Percentiles rank a stretch among this genome's conserved stretches.
Conservation (phyloP, 2,797 vertebrate species). For the Aulostomus chinensis region DNA sequence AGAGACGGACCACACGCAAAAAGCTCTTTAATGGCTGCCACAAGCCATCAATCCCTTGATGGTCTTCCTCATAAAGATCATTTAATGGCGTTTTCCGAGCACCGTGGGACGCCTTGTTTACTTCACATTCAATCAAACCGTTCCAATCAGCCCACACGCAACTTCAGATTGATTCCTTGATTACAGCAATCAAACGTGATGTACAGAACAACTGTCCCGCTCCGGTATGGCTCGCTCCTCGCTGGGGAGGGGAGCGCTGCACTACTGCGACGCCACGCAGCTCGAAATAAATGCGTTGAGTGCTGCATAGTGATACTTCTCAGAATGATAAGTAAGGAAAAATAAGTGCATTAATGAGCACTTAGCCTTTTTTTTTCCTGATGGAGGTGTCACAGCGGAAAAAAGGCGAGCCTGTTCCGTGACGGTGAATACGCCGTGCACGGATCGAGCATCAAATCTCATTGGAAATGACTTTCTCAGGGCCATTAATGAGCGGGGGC, state of each 20-base stretch:
- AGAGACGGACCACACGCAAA: background rate
- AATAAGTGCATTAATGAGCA: constrained; percentile 15
- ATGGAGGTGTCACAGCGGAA: background rate
- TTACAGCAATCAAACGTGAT: constrained; percentile 58
- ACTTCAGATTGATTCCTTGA: constrained; percentile 62
- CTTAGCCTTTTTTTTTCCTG: constrained; percentile 5
- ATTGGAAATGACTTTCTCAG: constrained; percentile 59
- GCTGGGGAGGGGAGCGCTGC: constrained; percentile 5
- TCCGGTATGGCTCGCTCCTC: background rate
- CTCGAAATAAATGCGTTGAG: constrained; percentile 18
- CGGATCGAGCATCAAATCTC: constrained; percentile 31
- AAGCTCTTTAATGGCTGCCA: constrained; percentile 50
- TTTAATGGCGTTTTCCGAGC: constrained; percentile 62
- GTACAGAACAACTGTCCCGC: constrained; percentile 55
- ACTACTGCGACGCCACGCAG: background rate
- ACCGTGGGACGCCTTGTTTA: constrained; percentile 71
- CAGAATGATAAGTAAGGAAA: constrained; percentile 14
- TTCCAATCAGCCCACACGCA: constrained; percentile 61
- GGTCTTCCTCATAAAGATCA: constrained; percentile 70
- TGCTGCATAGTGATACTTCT: constrained; percentile 28
- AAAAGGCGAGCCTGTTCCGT: background rate
- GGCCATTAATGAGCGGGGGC: constrained; percentile 65
- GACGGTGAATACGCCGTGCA: constrained; percentile 8
- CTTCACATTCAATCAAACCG: constrained; percentile 74
- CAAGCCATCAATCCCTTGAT: constrained; percentile 63